Percentiles rank a stretch among this genome's conserved stretches.
Evolutionary conservation across 2,888 invertebrate species (phyloP).

Genomic region (Nephrotoma flavescens): DNA sequence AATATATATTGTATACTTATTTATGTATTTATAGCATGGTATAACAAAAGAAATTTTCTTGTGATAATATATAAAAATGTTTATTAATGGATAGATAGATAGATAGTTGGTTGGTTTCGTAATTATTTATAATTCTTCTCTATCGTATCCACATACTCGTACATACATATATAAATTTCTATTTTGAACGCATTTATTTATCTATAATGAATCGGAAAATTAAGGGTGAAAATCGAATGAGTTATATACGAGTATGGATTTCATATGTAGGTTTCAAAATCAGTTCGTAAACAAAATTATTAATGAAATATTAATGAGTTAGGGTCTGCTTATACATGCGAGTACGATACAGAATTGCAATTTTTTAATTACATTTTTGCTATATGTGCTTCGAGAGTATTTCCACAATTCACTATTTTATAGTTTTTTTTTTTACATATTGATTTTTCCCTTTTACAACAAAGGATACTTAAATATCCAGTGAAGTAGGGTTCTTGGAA

Average conservation of each 20-base stretch:
- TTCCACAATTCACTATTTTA: no score
- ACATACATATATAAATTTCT: not conserved
- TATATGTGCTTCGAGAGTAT: not conserved
- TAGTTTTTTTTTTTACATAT: no score
- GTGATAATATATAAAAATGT: not conserved
- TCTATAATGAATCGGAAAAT: not conserved
- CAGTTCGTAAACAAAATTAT: not conserved
- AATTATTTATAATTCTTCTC: not conserved
- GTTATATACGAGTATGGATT: not conserved
- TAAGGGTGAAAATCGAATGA: not conserved
- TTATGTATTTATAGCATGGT: not conserved
- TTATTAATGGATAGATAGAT: not conserved
- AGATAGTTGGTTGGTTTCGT: not conserved
- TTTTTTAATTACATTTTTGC: not conserved
- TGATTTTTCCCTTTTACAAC: no score
- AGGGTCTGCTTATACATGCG: not conserved
- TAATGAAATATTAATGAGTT: not conserved
- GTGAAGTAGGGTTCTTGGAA: no score
- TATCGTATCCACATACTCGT: no score
- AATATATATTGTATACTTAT: not conserved
- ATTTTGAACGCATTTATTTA: not conserved
- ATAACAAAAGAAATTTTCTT: not conserved
- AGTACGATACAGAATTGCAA: not conserved
- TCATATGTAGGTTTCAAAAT: not conserved
- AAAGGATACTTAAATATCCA: no score